phyloP scores from a whole-genome alignment of 2,113 vertebrate species.

The Megaptera novaeangliae region DNA sequence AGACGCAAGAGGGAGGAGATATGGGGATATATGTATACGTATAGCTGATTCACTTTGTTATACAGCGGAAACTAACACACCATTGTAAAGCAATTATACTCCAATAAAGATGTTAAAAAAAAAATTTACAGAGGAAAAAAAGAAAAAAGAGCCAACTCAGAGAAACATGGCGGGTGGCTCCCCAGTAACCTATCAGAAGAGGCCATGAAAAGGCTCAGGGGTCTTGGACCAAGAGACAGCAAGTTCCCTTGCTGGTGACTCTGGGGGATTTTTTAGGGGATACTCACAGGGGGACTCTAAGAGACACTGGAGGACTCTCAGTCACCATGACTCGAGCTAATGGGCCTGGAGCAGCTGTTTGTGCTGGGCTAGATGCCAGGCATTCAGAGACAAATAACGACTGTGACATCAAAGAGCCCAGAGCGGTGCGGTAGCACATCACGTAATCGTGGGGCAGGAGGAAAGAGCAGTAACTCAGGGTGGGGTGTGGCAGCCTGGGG shows the following conservation, averaged over 20 bases:
- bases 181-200: neutral
- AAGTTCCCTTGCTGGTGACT: neutral
- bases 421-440: neutral
- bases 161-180: neutral
- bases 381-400: neutral
- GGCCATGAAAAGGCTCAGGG: neutral
- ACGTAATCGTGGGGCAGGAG: fast-evolving
- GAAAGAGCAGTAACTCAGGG: neutral
- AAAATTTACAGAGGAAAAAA: too few relatives aligned
- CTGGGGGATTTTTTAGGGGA: neutral
- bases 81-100: too few relatives aligned
- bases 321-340: neutral
- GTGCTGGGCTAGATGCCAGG: neutral
- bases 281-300: neutral
- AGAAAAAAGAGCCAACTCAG: neutral
- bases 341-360: neutral
- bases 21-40: too few relatives aligned
- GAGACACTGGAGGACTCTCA: neutral
- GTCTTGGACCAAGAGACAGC: neutral
- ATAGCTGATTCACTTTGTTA: too few relatives aligned
- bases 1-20: too few relatives aligned
- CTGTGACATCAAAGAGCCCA: neutral
- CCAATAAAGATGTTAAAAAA: too few relatives aligned
- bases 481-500: neutral
- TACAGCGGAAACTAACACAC: too few relatives aligned